Percentiles rank a stretch among this genome's conserved stretches.
Conservation (phyloP, 2,797 vertebrate species). For the Brachyrhaphis roseni region DNA sequence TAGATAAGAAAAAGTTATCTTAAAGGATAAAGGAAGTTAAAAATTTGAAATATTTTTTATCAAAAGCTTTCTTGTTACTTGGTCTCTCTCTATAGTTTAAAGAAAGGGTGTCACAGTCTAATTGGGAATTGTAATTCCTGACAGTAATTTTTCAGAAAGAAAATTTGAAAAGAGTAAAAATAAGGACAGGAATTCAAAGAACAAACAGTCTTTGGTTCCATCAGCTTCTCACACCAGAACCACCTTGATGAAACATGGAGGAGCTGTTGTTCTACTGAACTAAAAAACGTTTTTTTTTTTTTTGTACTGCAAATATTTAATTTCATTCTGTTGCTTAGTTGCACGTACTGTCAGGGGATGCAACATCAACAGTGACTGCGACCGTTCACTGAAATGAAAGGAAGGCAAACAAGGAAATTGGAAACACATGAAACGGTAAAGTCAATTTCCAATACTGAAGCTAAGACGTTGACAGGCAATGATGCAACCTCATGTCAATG, state of each 20-base stretch:
- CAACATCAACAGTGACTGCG: background rate
- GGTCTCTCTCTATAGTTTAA: background rate
- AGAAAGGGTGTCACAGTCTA: background rate
- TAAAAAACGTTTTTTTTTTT: too few relatives aligned
- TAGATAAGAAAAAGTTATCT: too few relatives aligned
- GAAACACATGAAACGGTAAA: conserved; percentile 4
- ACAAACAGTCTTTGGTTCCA: background rate
- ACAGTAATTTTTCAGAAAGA: background rate
- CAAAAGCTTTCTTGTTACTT: background rate
- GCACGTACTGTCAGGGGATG: background rate
- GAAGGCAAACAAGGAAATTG: conserved; percentile 4
- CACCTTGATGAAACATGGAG: background rate
- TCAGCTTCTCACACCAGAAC: background rate
- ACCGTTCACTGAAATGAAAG: background rate
- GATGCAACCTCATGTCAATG: conserved; percentile 37
- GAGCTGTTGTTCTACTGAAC: background rate
- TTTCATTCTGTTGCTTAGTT: background rate
- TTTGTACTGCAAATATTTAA: background rate
- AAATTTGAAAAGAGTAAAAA: background rate
- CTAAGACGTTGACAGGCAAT: conserved; percentile 10
- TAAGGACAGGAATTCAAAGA: background rate
- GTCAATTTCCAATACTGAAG: conserved; percentile 5
- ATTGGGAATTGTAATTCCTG: background rate
- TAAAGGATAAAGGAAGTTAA: too few relatives aligned
- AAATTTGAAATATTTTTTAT: background rate